A percentile compares a stretch with the other conserved stretches of the same genome.
phyloP scores from a whole-genome alignment of 2,888 invertebrate species.

The Xestobium rufovillosum region DNA sequence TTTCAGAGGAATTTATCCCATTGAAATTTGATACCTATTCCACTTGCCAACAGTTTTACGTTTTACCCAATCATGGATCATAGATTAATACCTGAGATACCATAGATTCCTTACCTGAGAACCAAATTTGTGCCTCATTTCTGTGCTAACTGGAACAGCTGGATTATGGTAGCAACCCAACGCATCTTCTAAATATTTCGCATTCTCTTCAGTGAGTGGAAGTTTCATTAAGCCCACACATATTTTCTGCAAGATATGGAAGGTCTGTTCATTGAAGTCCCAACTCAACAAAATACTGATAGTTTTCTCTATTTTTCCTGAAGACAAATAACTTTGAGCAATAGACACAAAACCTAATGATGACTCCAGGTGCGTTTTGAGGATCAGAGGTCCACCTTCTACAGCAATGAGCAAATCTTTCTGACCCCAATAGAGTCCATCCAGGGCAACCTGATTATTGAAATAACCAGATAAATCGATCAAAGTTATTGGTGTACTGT shows the following conservation, averaged over 20 bases:
- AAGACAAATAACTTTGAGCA: constrained; percentile 51
- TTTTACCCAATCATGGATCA: too few relatives aligned
- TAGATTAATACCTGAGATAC: too few relatives aligned
- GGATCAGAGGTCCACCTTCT: constrained; percentile 54
- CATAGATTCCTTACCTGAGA: constrained; percentile 46
- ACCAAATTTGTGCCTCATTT: constrained; percentile 65
- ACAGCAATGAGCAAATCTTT: constrained; percentile 49
- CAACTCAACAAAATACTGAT: constrained; percentile 57
- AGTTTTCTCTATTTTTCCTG: constrained; percentile 59
- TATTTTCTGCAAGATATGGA: constrained; percentile 66
- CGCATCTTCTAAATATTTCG: constrained; percentile 65
- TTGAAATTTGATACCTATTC: too few relatives aligned
- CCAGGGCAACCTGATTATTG: constrained; percentile 36
- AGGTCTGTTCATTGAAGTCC: constrained; percentile 69
- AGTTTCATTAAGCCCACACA: constrained; percentile 57
- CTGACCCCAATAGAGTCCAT: constrained; percentile 36
- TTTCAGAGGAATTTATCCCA: too few relatives aligned
- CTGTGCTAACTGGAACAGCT: constrained; percentile 56
- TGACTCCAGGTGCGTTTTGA: constrained; percentile 33
- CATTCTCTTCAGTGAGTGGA: constrained; percentile 52
- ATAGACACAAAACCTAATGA: constrained; percentile 33
- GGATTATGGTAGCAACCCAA: constrained; percentile 75
- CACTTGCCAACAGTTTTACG: too few relatives aligned
- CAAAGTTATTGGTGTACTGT: constrained; percentile 52
- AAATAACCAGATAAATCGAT: constrained; percentile 60